These are phyloP conservation scores for Empis stercorea DNA, from an alignment of 2,888 invertebrate genomes.

Conservation along the genomic window DNA sequence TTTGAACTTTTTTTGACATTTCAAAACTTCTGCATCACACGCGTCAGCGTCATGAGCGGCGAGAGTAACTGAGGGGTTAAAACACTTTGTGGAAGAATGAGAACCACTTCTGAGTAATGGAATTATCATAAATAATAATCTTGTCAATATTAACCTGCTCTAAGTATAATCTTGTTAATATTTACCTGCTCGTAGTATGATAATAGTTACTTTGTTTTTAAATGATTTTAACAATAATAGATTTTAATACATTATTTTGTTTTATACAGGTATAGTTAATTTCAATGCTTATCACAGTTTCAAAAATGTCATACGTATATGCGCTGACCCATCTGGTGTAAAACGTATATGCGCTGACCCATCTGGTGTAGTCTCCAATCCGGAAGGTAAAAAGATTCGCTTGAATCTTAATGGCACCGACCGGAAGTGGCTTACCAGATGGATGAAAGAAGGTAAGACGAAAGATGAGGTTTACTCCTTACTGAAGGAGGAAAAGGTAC, in stretches of 20 bases:
- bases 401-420: no score
- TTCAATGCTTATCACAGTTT: constrained; percentile 15
- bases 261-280: constrained; percentile 2
- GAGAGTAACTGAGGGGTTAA: no score
- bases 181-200: constrained; percentile 2
- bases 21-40: no score
- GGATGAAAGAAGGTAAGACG: no score
- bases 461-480: no score
- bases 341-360: no score
- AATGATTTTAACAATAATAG: not conserved
- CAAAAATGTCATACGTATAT: constrained; percentile 6
- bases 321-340: constrained; percentile 7
- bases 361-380: no score
- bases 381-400: no score
- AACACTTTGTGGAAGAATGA: not conserved
- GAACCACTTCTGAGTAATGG: not conserved
- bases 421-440: no score
- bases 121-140: not conserved
- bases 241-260: not conserved
- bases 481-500: no score
- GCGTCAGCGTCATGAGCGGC: no score
- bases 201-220: not conserved
- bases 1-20: no score
- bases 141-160: not conserved
- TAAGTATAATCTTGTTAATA: not conserved